phyloP scores from a whole-genome alignment of 2,797 vertebrate species.

The Microctenopoma stevenorrisi region DNA sequence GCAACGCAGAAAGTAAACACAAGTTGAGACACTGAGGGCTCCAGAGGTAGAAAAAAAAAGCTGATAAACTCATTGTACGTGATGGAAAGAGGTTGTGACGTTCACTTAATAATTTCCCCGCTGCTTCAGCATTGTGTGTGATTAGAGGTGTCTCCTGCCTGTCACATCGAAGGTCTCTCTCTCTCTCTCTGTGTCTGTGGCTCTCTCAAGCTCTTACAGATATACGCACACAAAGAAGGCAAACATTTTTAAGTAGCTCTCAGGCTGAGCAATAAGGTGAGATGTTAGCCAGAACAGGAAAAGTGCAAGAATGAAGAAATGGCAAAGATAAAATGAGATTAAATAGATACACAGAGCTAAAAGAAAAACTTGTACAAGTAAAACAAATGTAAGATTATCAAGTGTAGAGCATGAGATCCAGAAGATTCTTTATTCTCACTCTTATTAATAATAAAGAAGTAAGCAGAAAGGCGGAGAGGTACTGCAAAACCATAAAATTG shows the following conservation, averaged over 20 bases:
- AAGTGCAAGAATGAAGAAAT: conserved; percentile 9
- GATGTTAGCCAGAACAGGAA: conserved; percentile 6
- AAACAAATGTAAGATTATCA: conserved; percentile 13
- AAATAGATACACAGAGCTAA: conserved; percentile 10
- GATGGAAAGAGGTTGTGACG: conserved; percentile 79
- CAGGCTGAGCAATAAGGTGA: conserved; percentile 9
- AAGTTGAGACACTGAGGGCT: conserved; percentile 26
- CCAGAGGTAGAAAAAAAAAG: conserved; percentile 16
- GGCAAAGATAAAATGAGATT: conserved; percentile 19
- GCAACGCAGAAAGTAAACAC: conserved; percentile 13
- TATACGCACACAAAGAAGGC: conserved; percentile 23
- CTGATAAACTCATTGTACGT: conserved; percentile 70
- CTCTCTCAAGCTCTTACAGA: conserved; percentile 20
- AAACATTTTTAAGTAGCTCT: conserved; percentile 22
- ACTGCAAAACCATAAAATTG: neutral
- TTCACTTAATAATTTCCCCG: conserved; percentile 71
- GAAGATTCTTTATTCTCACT: conserved; percentile 8
- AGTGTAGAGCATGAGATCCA: conserved; percentile 5
- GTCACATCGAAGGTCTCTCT: conserved; percentile 50
- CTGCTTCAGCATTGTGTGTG: conserved; percentile 50
- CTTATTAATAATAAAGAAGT: conserved; percentile 23
- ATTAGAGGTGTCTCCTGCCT: conserved; percentile 71
- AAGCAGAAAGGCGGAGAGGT: neutral
- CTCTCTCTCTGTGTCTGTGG: neutral
- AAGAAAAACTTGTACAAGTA: conserved; percentile 22